Conservation (phyloP, 2,113 vertebrate species). For the Scytalopus superciliaris region DNA sequence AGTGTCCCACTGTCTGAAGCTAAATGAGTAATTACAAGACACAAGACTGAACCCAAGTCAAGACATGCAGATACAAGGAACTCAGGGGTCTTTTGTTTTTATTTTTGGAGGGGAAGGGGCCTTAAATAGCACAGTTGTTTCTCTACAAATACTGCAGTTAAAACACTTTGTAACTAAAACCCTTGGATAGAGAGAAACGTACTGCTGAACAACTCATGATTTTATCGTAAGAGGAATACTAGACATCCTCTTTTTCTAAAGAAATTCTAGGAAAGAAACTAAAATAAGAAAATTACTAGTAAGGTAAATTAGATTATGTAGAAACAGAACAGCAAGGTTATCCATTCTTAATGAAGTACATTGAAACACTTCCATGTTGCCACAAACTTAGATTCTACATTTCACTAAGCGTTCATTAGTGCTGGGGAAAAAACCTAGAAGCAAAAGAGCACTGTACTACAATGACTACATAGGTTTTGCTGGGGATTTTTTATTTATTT, state of each 20-base stretch:
- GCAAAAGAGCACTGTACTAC: not conserved
- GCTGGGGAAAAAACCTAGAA: not conserved
- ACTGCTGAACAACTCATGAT: not conserved
- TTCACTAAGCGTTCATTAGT: not conserved
- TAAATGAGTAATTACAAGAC: not conserved
- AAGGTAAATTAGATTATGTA: not conserved
- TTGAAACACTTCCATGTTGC: not conserved
- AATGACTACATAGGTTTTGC: not conserved
- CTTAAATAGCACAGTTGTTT: not conserved
- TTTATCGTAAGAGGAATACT: not conserved
- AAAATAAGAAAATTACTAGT: not conserved
- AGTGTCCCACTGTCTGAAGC: not conserved
- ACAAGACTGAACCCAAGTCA: not conserved
- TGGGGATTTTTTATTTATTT: not conserved
- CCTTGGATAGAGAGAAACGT: not conserved
- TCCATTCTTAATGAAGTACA: not conserved
- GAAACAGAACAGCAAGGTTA: not conserved
- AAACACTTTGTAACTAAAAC: not conserved
- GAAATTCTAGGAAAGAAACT: not conserved
- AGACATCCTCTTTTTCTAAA: not conserved
- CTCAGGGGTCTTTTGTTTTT: not conserved
- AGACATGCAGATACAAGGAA: not conserved
- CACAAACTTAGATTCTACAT: not conserved
- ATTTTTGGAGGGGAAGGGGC: not conserved
- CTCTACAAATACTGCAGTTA: not conserved